Conservation (phyloP, 2,113 vertebrate species). For the Axis porcinus region DNA sequence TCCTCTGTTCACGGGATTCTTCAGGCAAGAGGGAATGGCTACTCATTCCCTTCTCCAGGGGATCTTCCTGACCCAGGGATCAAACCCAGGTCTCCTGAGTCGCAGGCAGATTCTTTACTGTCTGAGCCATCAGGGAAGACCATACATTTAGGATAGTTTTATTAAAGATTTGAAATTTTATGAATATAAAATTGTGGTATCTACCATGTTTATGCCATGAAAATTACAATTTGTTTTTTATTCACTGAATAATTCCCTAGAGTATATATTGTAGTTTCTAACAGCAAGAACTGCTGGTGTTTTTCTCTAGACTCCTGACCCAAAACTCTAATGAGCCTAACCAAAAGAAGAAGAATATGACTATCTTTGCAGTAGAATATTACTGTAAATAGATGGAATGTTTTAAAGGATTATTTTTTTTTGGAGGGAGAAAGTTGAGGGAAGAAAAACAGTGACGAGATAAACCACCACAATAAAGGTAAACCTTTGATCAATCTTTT, state of each 20-base stretch:
- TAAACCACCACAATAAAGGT: not conserved
- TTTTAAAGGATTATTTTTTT: not conserved
- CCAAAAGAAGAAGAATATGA: not conserved
- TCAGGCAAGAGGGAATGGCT: not conserved
- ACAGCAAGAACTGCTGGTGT: not conserved
- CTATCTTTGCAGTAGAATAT: not conserved
- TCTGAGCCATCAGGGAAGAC: not conserved
- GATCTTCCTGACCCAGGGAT: not conserved
- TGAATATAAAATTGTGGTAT: not conserved
- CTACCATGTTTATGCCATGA: not conserved
- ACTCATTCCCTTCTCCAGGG: not conserved
- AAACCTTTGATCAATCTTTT: not conserved
- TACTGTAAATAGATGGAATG: not conserved
- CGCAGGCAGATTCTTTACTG: not conserved
- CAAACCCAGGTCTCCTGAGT: not conserved
- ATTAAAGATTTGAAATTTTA: conserved; percentile 8
- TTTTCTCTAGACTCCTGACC: not conserved
- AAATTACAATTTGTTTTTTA: not conserved
- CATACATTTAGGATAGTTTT: not conserved
- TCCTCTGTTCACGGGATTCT: not conserved
- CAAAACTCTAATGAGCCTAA: not conserved
- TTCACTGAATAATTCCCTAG: not conserved
- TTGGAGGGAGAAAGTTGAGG: not conserved
- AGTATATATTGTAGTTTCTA: not conserved
- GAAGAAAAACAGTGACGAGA: not conserved